Evolutionary conservation across 2,797 vertebrate genomes (phyloP).

Genomic region (Columba guinea): DNA sequence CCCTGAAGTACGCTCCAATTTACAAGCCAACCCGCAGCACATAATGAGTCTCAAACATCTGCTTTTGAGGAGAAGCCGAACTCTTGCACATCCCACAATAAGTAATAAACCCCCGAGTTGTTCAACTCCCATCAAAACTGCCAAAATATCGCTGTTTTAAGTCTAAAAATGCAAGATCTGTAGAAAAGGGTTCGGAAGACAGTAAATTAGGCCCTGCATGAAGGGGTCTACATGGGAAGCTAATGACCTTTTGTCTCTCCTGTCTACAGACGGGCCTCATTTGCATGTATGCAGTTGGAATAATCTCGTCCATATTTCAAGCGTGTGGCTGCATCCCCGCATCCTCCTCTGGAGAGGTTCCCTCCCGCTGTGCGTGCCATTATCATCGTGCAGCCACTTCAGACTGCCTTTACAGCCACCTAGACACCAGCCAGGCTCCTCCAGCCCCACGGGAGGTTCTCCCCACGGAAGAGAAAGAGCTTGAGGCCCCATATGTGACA

Average conservation of each 20-base stretch:
- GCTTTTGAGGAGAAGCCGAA: neutral
- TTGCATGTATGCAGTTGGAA: conserved; percentile 74
- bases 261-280: conserved; percentile 73
- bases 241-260: conserved; percentile 77
- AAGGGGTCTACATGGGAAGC: conserved; percentile 74
- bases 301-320: conserved; percentile 62
- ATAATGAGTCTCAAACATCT: neutral
- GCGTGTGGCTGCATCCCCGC: conserved; percentile 20
- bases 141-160: neutral
- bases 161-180: neutral
- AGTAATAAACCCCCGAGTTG: neutral
- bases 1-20: neutral
- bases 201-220: conserved; percentile 55
- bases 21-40: accelerated
- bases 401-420: conserved; percentile 42
- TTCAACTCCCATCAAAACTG: neutral
- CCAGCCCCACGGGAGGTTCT: neutral
- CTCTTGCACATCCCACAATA: neutral
- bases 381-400: conserved; percentile 11
- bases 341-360: conserved; percentile 27
- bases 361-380: conserved; percentile 36
- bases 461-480: accelerated
- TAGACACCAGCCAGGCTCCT: conserved; percentile 9
- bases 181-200: conserved; percentile 28
- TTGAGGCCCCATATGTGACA: accelerated